A percentile compares a stretch with the other conserved stretches of the same genome.
phyloP scores from a whole-genome alignment of 1,140 invertebrate species.

The Melitaea cinxia region DNA sequence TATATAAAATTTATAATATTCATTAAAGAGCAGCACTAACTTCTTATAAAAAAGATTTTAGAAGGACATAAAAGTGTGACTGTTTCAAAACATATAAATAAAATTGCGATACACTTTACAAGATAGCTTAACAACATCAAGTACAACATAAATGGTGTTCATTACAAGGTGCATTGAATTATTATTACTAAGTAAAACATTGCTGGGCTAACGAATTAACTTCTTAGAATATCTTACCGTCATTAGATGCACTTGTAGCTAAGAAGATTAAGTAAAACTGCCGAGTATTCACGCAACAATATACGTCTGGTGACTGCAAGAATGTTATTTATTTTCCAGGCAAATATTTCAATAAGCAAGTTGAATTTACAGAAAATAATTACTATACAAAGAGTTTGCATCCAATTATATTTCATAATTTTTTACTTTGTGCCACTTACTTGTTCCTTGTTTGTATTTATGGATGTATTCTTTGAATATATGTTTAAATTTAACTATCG shows the following conservation, averaged over 20 bases:
- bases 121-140: too few species aligned
- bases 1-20: too few species aligned
- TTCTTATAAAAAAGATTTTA: too few species aligned
- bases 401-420: too few species aligned
- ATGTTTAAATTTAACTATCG: too few species aligned
- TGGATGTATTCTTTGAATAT: too few species aligned
- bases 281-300: constrained; percentile 13
- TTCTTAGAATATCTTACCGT: constrained; percentile 28
- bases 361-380: not conserved
- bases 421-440: too few species aligned
- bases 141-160: constrained; percentile 20
- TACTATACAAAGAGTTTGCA: not conserved
- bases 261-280: constrained; percentile 6
- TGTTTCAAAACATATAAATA: too few species aligned
- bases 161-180: constrained; percentile 19
- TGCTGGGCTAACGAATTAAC: constrained; percentile 30
- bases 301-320: not conserved
- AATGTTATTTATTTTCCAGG: constrained; percentile 1
- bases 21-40: too few species aligned
- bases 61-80: too few species aligned
- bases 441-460: too few species aligned
- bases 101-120: too few species aligned
- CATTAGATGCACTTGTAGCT: constrained; percentile 23
- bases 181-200: constrained; percentile 22
- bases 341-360: constrained; percentile 1